Evolutionary conservation across 2,888 invertebrate genomes (phyloP).

Genomic region (Nomada ferruginata): DNA sequence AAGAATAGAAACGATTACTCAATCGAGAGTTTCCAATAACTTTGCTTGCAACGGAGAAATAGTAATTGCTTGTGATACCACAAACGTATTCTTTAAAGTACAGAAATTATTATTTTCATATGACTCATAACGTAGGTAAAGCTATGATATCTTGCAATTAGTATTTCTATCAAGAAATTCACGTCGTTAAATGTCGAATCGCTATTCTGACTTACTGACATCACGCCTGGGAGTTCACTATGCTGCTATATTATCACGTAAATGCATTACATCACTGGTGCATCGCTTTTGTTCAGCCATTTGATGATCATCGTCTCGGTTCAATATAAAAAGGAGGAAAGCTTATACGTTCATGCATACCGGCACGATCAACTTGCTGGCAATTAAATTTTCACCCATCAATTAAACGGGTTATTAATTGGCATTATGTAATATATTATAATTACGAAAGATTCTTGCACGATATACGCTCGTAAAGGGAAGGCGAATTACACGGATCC

Average conservation of each 20-base stretch:
- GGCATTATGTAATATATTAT: slow-evolving; percentile 1
- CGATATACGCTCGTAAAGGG: background rate
- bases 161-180: slow-evolving; percentile 8
- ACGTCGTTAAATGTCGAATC: slow-evolving; percentile 32
- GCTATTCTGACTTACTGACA: slow-evolving; percentile 29
- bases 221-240: slow-evolving; percentile 39
- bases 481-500: background rate
- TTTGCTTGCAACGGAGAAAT: too few relatives aligned
- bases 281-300: slow-evolving; percentile 42
- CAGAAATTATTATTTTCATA: too few relatives aligned
- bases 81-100: too few relatives aligned
- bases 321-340: slow-evolving; percentile 23
- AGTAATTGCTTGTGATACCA: too few relatives aligned
- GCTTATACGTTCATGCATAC: background rate
- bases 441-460: background rate
- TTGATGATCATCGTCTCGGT: slow-evolving; percentile 1
- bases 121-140: too few relatives aligned
- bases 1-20: too few relatives aligned
- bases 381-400: slow-evolving; percentile 29
- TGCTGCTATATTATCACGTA: slow-evolving; percentile 22
- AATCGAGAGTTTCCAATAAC: too few relatives aligned
- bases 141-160: background rate
- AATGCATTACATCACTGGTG: slow-evolving; percentile 54
- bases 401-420: slow-evolving; percentile 26
- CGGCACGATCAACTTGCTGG: slow-evolving; percentile 6